Evolutionary conservation across 2,888 invertebrate species (phyloP), one percentile per base, ranked within the genome.

Genomic region (Ichneumoninae sp.): DNA sequence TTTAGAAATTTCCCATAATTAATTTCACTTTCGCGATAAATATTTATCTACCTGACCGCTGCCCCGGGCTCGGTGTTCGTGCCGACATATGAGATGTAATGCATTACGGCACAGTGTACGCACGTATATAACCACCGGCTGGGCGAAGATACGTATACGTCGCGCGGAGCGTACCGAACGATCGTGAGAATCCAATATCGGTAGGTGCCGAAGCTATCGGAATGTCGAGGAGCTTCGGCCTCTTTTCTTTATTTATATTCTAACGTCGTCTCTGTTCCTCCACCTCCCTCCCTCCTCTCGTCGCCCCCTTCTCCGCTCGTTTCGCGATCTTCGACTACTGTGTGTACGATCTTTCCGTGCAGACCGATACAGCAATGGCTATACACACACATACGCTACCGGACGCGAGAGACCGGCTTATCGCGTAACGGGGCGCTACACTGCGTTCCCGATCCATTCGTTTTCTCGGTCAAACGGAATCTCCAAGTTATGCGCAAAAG

Each of bases 401-500:
- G 91, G 91, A 91, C 91, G 89, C 90, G 90, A 87, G 88, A 87
- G 90, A 89, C 91, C 82, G 77, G 83, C 84, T 93, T 93, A 93
- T 93, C 93, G 91, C 91, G 90, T 91, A 93, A 93, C 92, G 93
- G 93, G 91, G 91, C 83, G 79, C 87, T 84, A 83, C 77, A 86
- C 82, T 89, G 89, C 90, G 89, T 89, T 91, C 89, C 87, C 89
- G 87, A 90, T 89, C 86, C 87, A 88, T 87, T 90, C 89, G 90
- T 91, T 87, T 87, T 93, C 92, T 93, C 93, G 93, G 93, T 93
- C 92, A 93, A 92, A 90, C 91, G 92, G 90, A 90, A 90, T 89
- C 90, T 88, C 69, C 83, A 90, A 92, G 91, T 92, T 92, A 92
- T 92, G 91, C 91, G 90, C 80, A 66, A 81, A 74, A 84, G 82